Base-by-base conservation (phyloP, 2,888 invertebrate genomes). In the Aphodius granarius region DNA sequence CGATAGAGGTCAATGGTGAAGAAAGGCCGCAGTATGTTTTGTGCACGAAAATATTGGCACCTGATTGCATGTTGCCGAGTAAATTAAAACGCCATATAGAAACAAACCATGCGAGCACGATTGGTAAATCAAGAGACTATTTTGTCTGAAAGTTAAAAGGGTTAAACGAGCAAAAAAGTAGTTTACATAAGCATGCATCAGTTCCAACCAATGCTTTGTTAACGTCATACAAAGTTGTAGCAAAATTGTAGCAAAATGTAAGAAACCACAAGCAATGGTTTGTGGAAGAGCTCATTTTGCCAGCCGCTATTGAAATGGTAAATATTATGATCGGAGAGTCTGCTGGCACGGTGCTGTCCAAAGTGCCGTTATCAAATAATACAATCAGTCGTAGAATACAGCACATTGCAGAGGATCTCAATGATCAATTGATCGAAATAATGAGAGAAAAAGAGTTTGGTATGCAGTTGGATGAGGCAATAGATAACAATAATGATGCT, bases 331-430 rank as follows among this genome's bases (percentile, higher is more conserved):
- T 65, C 19, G 19, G 65, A 65, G 65, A 65, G 3, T 65, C 65
- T 65, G 65, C 65, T 65, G 19, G 65, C 16, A 65, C 6, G 65
- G 43, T 71, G 20, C 63, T 63, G 21, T 70, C 20, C 16, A 70
- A 70, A 22, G 70, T 70, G 18, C 80, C 43, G 16, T 65, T 65
- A 19, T 65, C 65, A 16, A 80, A 81, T 76, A 78, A 77, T 68
- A 80, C 76, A 65, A 80, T 81, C 19, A 78, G 78, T 73, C 75
- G 78, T 72, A 74, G 77, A 80, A 80, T 80, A 43, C 66, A 78
- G 71, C 16, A 79, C 70, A 80, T 80, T 73, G 72, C 78, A 23
- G 76, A 77, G 72, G 75, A 78, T 66, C 21, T 73, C 5, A 16
- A 5, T 5, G 20, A 75, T 70, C 66, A 68, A 72, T 17, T 72